A percentile compares a stretch with the other conserved stretches of the same genome.
Evolutionary conservation across 2,888 invertebrate genomes (phyloP).

Genomic region (Leucoma salicis): DNA sequence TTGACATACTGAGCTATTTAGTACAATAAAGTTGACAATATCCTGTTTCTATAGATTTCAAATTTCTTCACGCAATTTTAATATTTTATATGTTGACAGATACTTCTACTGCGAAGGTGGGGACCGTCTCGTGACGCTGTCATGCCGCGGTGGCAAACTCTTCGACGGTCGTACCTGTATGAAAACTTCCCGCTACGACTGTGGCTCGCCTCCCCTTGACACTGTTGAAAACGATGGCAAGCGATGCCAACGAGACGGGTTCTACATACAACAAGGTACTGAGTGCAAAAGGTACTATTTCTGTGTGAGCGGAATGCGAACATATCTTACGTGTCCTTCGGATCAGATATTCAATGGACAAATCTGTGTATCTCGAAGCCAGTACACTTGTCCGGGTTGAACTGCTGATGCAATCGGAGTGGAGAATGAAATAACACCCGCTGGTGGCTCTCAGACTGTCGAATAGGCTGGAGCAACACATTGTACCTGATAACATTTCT

Average conservation of each 20-base stretch:
- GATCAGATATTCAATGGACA: constrained; percentile 82
- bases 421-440: constrained; percentile 25
- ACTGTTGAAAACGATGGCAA: constrained; percentile 45
- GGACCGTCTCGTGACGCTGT: constrained; percentile 78
- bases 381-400: constrained; percentile 76
- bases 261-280: constrained; percentile 76
- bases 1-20: no score
- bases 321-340: constrained; percentile 69
- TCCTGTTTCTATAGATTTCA: no score
- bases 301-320: constrained; percentile 78
- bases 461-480: constrained; percentile 28
- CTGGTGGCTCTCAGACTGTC: constrained; percentile 15
- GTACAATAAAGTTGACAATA: no score
- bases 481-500: constrained; percentile 56
- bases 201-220: constrained; percentile 55
- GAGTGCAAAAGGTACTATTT: constrained; percentile 80
- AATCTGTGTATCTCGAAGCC: constrained; percentile 70
- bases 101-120: constrained; percentile 83
- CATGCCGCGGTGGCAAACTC: constrained; percentile 80
- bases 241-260: constrained; percentile 75
- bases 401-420: not conserved
- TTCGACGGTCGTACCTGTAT: constrained; percentile 83
- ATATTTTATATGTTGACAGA: constrained; percentile 46
- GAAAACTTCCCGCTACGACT: constrained; percentile 59
- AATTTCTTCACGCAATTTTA: no score